A percentile compares a stretch with the other conserved stretches of the same genome.
These are phyloP conservation scores for Pachyseris speciosa DNA, from an alignment of 64 coral and sea anemone species.

Conservation along the genomic window DNA sequence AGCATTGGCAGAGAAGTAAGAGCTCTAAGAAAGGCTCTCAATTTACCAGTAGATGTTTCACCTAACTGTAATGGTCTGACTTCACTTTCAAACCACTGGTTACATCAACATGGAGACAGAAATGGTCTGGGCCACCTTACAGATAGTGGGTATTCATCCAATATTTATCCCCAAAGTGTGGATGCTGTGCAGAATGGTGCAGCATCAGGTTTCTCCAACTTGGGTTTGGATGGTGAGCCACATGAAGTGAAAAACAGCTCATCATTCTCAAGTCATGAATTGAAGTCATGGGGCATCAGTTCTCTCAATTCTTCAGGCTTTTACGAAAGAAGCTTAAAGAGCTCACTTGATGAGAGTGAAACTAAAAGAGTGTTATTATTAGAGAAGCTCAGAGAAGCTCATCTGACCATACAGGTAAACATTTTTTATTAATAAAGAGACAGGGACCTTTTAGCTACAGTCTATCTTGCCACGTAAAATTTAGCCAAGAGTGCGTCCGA, in stretches of 20 bases:
- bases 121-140: neutral
- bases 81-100: neutral
- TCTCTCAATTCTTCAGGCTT: neutral
- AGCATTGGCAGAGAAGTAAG: neutral
- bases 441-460: no score
- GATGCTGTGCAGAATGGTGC: neutral
- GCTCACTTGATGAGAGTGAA: slow-evolving; percentile 35
- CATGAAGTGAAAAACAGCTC: neutral
- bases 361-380: slow-evolving; percentile 15
- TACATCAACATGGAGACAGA: neutral
- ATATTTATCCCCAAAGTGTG: neutral
- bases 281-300: neutral
- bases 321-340: slow-evolving; percentile 12
- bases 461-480: no score
- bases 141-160: slow-evolving; percentile 49
- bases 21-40: slow-evolving; percentile 9
- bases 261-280: neutral
- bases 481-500: no score
- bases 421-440: neutral
- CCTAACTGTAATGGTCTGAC: neutral
- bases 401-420: slow-evolving; percentile 44
- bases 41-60: neutral
- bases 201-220: neutral
- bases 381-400: slow-evolving; percentile 51
- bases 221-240: neutral